Conservation (phyloP, 1,140 invertebrate genomes). For the Pristionchus pacificus region DNA sequence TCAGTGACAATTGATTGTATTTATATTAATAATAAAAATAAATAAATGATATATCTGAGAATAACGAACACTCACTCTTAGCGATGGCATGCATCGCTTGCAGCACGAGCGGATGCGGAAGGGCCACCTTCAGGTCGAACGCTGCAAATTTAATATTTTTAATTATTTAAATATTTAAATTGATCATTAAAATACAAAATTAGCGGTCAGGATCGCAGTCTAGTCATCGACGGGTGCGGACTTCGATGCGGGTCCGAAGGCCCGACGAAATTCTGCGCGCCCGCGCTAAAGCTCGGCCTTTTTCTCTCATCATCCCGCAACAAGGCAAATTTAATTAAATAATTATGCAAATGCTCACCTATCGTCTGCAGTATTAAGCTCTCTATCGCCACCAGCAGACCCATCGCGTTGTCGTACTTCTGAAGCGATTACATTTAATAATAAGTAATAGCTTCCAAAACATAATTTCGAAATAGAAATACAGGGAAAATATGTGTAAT, state of each 20-base stretch:
- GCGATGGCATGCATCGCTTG: conserved; percentile 3
- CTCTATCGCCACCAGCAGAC: conserved; percentile 7
- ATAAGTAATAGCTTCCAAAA: background rate
- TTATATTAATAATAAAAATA: conserved; percentile 4
- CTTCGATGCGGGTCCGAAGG: no score
- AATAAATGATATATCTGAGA: background rate
- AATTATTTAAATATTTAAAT: conserved; percentile 4
- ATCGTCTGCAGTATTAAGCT: conserved; percentile 20
- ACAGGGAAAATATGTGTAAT: no score
- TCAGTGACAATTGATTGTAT: background rate
- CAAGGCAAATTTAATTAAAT: conserved; percentile 8
- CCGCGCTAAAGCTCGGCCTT: no score
- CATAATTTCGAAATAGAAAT: background rate
- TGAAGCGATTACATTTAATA: conserved; percentile 6
- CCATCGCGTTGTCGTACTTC: background rate
- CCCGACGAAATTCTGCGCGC: background rate
- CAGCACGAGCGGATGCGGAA: conserved; percentile 17
- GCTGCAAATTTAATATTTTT: conserved; percentile 8
- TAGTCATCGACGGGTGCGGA: no score
- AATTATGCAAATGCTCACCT: background rate
- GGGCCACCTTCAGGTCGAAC: conserved; percentile 16
- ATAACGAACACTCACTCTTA: background rate
- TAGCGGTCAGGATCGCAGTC: background rate
- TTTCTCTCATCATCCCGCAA: background rate
- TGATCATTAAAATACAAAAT: background rate